Conservation (phyloP, 2,888 invertebrate genomes). For the Ophion costatus region DNA sequence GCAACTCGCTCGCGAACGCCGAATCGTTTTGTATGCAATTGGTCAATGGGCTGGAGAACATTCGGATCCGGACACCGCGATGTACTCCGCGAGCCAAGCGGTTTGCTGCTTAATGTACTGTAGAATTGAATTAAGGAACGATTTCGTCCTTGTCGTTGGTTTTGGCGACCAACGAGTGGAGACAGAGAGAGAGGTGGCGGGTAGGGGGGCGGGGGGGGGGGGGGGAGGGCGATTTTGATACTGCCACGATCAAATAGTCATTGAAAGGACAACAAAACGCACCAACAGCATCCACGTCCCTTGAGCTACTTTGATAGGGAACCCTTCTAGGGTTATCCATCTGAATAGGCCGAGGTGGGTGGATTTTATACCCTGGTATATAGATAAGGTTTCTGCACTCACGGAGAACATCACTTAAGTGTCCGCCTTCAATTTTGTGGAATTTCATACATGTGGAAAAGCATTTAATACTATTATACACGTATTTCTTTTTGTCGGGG, state of each 20-base stretch:
- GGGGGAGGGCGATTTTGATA: neutral
- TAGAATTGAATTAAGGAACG: slow-evolving; percentile 10
- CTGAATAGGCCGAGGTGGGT: neutral
- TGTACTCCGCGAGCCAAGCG: neutral
- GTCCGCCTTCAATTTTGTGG: too few species aligned
- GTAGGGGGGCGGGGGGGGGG: neutral
- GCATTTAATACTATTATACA: too few species aligned
- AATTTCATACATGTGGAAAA: too few species aligned
- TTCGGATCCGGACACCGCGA: neutral
- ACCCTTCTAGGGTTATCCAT: neutral
- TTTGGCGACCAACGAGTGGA: neutral
- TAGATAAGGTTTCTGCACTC: slow-evolving; percentile 27
- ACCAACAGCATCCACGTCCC: neutral
- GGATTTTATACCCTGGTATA: slow-evolving; percentile 7
- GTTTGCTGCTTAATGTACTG: slow-evolving; percentile 10
- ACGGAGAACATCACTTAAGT: too few species aligned
- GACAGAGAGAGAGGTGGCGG: neutral
- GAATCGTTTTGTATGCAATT: slow-evolving; percentile 9
- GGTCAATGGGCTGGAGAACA: neutral
- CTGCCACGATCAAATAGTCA: slow-evolving; percentile 12
- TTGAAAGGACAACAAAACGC: neutral
- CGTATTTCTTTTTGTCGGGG: too few species aligned
- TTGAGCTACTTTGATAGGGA: too few species aligned
- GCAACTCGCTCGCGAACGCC: neutral
- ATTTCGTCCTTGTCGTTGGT: neutral